These are phyloP conservation scores for Hipparchia sbordonii DNA, from an alignment of 2,888 invertebrate genomes.

Conservation along the genomic window DNA sequence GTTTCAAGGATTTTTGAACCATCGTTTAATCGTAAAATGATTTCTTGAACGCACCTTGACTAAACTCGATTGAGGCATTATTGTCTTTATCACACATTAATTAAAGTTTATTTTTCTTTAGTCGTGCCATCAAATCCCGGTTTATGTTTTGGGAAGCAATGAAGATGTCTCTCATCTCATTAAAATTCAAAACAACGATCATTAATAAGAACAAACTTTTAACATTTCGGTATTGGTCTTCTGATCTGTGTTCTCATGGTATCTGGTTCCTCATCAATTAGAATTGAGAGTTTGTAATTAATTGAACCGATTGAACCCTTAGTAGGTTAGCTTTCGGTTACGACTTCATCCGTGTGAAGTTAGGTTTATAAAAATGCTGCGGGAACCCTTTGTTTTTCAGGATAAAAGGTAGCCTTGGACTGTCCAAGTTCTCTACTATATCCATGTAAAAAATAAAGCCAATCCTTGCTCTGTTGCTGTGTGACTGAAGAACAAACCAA, in stretches of 20 bases:
- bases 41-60: not conserved
- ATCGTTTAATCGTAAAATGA: not conserved
- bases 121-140: not conserved
- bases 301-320: too few species aligned
- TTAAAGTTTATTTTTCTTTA: not conserved
- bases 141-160: constrained; percentile 9
- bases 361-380: too few species aligned
- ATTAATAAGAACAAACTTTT: constrained; percentile 31
- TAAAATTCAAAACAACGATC: constrained; percentile 31
- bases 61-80: not conserved
- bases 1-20: constrained; percentile 1
- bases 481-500: too few species aligned
- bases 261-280: constrained; percentile 1
- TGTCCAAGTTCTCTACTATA: too few species aligned
- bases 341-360: too few species aligned
- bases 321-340: too few species aligned
- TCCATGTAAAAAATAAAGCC: too few species aligned
- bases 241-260: constrained; percentile 2
- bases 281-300: too few species aligned
- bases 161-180: constrained; percentile 29
- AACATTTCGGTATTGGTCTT: constrained; percentile 23
- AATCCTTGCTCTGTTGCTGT: too few species aligned
- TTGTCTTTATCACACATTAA: too few species aligned
- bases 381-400: too few species aligned
- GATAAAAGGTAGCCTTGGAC: too few species aligned